Base-by-base conservation (phyloP, 2,797 vertebrate species). In the Mormyrops boulengeri region DNA sequence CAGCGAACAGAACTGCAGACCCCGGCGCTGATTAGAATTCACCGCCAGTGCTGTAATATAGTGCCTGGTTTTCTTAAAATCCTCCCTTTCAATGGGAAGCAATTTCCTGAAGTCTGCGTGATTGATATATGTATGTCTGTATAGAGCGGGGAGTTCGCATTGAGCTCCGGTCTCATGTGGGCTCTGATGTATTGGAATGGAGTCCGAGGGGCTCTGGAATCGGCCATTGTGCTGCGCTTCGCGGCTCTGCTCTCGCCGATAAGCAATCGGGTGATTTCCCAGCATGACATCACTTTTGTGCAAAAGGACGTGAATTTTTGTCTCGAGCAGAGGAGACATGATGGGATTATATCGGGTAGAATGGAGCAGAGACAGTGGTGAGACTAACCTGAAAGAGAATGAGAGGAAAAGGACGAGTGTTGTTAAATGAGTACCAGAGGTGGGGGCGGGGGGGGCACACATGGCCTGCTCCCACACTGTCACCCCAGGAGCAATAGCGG, bases 251-350 rank as follows among this genome's bases (percentile, higher is more conserved):
- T 49, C 41, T 22, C 19, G 2, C 38, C 14, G 38, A 66, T 88
- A 88, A 66, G 87, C 87, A 26, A 88, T 88, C 87, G 19, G 87
- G 87, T 69, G 87, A 69, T 88, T 88, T 88, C 57, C 57, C 55
- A 26, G 55, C 60, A 26, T 69, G 38, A 69, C 87, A 88, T 88
- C 38, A 47, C 53, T 62, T 44, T 38, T 44, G 26, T 62, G 49
- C 34, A 66, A 69, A 88, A 88, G 87, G 34, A 88, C 60, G 47
- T 69, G 60, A 22, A 47, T 26, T 69, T 82, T 66, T 88, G 57
- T 66, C 34, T 69, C 2, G 22, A n/a, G 60, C 87, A 88, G 38
- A 49, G 30, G 52, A 87, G 85, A 52, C 85, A 57, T 47, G 55
- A 66, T 30, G 34, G 30, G 87, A 88, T 88, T 88, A 88, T 69